These are phyloP conservation scores for Nicator chloris DNA, from an alignment of 2,113 vertebrate species.

Conservation along the genomic window DNA sequence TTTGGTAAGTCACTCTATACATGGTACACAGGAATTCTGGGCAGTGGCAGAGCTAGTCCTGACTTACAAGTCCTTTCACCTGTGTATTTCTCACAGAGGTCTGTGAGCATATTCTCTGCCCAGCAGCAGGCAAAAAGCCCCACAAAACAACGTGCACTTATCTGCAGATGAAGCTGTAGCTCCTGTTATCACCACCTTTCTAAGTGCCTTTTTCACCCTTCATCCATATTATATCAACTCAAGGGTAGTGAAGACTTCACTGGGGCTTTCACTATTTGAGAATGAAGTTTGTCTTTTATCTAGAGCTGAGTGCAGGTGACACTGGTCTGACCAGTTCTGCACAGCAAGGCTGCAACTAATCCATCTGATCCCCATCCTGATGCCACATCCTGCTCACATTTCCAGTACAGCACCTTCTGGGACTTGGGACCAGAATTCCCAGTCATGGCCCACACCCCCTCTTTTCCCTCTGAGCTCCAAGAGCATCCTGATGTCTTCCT, in stretches of 20 bases:
- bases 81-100: neutral
- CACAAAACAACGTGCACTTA: neutral
- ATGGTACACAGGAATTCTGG: neutral
- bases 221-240: neutral
- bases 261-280: neutral
- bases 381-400: accelerated
- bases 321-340: neutral
- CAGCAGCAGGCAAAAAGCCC: neutral
- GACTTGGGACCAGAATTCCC: accelerated
- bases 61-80: neutral
- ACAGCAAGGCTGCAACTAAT: neutral
- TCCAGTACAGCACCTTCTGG: neutral
- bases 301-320: neutral
- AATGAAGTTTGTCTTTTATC: neutral
- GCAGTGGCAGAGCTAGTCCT: accelerated
- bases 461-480: neutral
- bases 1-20: neutral
- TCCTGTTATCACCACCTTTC: neutral
- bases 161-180: neutral
- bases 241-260: neutral
- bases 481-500: neutral
- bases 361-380: neutral
- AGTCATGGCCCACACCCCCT: accelerated
- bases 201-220: neutral
- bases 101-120: neutral